Evolutionary conservation across 2,888 invertebrate genomes (phyloP), one percentile per base, ranked within the genome.

Genomic region (Cryptocephalus moraei): DNA sequence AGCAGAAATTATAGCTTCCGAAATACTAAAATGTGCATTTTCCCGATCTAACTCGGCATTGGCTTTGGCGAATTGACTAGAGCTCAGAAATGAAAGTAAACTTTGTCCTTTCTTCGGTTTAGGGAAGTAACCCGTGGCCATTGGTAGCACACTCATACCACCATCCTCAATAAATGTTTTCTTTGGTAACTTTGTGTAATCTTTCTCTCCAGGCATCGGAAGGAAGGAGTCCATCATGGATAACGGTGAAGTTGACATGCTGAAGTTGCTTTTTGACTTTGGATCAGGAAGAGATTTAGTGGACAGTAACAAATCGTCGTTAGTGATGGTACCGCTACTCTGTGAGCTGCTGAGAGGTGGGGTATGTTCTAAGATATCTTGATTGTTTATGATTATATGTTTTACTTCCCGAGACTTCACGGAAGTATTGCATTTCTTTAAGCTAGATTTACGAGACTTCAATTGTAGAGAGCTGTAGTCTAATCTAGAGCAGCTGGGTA

Each of bases 11-110:
- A 90, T 79, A 0, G 87, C 87, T 69, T 91, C 90, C 2, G 85
- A 86, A 51, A 90, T 82, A 61, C 80, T 82, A 66, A 91, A 90
- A 71, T 91, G 90, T 0, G 89, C 88, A 71, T 90, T 90, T 71
- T 91, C 90, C 62, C 88, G 72, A 61, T 89, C 89, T 48, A 89
- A 70, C 61, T 87, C 86, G 0, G 86, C 88, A 61, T 84, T 84
- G 13, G 79, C 74, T 50, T 80, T 76, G 32, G 81, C 75, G 62
- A 84, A 82, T 55, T 84, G 81, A 42, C 82, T 79, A 13, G 84
- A 83, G 2, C 84, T 80, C 32, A 89, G 68, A 64, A 86, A 89
- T 41, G 81, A 80, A 8, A 80, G 78, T 39, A 89, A 69, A 56
- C 82, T 84, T 69, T 88, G 86, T 1, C 85, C 84, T 63, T 80